These are phyloP conservation scores for Nymphalis c-album DNA, from an alignment of 2,888 invertebrate genomes.

Conservation along the genomic window DNA sequence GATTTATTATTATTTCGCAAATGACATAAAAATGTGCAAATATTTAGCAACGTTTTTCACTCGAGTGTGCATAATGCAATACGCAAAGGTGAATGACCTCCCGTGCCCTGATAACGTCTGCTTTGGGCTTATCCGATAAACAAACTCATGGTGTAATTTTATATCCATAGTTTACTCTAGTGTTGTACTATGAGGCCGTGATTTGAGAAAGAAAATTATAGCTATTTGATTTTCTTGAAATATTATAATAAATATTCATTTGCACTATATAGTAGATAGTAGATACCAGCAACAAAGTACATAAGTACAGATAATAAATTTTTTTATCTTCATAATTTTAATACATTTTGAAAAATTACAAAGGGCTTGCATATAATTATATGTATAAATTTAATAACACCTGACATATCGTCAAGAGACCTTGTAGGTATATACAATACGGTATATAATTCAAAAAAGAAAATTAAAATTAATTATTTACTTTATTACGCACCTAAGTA, in stretches of 20 bases:
- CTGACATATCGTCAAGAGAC: background rate
- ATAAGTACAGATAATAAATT: too few species aligned
- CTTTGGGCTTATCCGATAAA: conserved; percentile 51
- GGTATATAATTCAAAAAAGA: background rate
- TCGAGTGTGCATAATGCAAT: conserved; percentile 18
- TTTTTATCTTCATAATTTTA: too few species aligned
- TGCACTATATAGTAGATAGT: too few species aligned
- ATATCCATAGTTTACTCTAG: conserved; percentile 4
- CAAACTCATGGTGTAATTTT: conserved; percentile 6
- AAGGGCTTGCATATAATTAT: background rate
- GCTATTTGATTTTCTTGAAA: background rate
- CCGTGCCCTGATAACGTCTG: conserved; percentile 49
- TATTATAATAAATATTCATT: too few species aligned
- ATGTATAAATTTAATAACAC: background rate
- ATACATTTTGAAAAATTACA: background rate
- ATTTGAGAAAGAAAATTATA: background rate
- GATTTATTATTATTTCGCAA: background rate
- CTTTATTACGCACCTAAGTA: too few species aligned
- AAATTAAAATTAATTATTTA: background rate
- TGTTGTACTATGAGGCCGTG: background rate
- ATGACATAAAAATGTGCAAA: conserved; percentile 1
- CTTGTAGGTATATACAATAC: background rate
- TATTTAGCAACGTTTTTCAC: conserved; percentile 4
- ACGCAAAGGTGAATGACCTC: conserved; percentile 48
- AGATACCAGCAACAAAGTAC: too few species aligned